A percentile compares a stretch with the other conserved stretches of the same genome.
Conservation (phyloP, 1,140 invertebrate species). For the Nebria ingens region DNA sequence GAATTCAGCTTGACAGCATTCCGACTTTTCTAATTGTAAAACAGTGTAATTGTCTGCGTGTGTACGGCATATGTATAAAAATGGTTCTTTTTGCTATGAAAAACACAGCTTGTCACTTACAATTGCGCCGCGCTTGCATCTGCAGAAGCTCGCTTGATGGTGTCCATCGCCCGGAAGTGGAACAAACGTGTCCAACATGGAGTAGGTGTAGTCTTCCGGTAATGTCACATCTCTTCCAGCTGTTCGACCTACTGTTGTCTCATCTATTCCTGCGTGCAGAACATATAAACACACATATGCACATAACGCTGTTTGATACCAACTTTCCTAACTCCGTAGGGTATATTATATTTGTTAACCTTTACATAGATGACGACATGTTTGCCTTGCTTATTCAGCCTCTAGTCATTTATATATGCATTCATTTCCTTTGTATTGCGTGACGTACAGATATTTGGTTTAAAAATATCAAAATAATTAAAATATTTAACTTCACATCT, state of each 20-base stretch:
- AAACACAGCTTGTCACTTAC: constrained; percentile 31
- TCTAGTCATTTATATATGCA: too few relatives aligned
- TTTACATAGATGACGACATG: too few relatives aligned
- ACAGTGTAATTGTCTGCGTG: too few relatives aligned
- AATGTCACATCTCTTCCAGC: not conserved
- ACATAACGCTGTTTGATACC: not conserved
- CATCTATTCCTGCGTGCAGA: not conserved
- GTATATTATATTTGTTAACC: too few relatives aligned
- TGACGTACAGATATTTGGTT: too few relatives aligned
- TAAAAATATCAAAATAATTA: too few relatives aligned
- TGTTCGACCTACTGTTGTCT: not conserved
- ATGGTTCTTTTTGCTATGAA: not conserved
- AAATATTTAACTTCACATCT: too few relatives aligned
- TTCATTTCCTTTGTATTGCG: too few relatives aligned
- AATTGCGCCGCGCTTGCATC: constrained; percentile 46
- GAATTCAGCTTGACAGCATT: too few relatives aligned
- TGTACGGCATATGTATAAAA: not conserved
- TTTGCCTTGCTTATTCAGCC: too few relatives aligned
- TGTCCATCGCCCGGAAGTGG: constrained; percentile 33
- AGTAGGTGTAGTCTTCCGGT: constrained; percentile 31
- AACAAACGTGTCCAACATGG: constrained; percentile 43
- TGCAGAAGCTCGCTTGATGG: constrained; percentile 33
- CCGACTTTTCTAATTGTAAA: too few relatives aligned
- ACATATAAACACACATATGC: not conserved
- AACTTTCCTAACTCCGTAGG: too few relatives aligned